Evolutionary conservation across 2,113 vertebrate species (phyloP), one percentile per base, ranked within the genome.

Genomic region (Pandion haliaetus): DNA sequence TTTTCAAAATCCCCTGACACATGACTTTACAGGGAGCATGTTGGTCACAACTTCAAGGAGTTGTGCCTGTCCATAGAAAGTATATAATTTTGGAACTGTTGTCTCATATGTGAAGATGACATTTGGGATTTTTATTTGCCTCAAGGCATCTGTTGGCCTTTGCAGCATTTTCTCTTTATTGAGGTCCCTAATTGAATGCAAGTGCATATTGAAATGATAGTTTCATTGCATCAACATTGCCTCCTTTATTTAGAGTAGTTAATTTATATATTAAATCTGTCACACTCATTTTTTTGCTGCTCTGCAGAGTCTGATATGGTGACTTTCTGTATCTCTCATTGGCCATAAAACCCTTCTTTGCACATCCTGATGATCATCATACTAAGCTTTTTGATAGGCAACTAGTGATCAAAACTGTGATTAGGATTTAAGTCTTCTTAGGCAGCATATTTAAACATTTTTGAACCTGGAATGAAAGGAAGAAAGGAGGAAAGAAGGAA

Each of bases 41-140:
- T n/a, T 77, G 31, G 70, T 58, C 54, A 62, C 50, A 81, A 8
- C 47, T 80, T 70, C 58, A 73, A 58, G 44, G 44, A 89, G 9
- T 16, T 90, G 9, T 32, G 28, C 77, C 62, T 63, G 20, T 73
- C 71, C 79, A 67, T 9, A 40, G 25, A 16, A 90, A 85, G 62
- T 58, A 49, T n/a, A 50, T 31, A 62, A 69, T 57, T 50, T n/a
- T 62, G 21, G 54, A 94, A 54, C 5, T 34, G 42, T 92, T 93
- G 79, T 83, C 76, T 93, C 79, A 49, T 73, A 82, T 86, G 66
- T 70, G 82, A 95, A 67, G 71, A 80, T 81, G 85, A 55, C 72
- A 92, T 92, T 95, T 88, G 86, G 63, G 86, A 81, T 73, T 96
- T 96, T 95, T 88, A 84, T 92, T 91, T 74, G 63, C 91, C 93